Conservation (phyloP, 1,140 invertebrate species). For the Drosophila santomea region DNA sequence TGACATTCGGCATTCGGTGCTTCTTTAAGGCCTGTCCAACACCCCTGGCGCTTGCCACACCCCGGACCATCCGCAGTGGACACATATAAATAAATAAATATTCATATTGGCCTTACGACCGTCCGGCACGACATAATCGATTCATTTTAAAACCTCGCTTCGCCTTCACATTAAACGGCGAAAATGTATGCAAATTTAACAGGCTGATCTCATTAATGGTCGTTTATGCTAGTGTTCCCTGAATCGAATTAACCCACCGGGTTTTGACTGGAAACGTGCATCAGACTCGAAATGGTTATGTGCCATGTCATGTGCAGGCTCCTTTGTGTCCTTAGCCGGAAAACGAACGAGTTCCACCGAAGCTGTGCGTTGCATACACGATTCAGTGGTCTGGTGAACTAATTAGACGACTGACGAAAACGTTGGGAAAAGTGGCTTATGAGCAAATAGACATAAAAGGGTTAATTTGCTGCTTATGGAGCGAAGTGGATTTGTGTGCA, state of each 20-base stretch:
- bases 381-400: conserved; percentile 29
- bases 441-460: conserved; percentile 15
- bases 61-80: conserved; percentile 41
- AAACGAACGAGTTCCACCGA: conserved; percentile 29
- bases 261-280: conserved; percentile 4
- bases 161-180: conserved; percentile 11
- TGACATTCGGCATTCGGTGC: conserved; percentile 49
- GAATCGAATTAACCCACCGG: conserved; percentile 34
- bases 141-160: conserved; percentile 27
- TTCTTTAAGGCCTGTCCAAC: conserved; percentile 21
- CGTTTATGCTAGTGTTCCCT: conserved; percentile 14
- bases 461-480: conserved; percentile 22
- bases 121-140: conserved; percentile 33
- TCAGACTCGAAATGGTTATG: no score
- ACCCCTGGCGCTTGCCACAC: conserved; percentile 13
- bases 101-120: conserved; percentile 38
- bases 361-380: conserved; percentile 34
- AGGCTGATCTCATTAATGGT: conserved; percentile 16
- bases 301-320: conserved; percentile 28
- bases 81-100: conserved; percentile 56
- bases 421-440: conserved; percentile 4
- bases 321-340: conserved; percentile 24
- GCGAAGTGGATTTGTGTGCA: not conserved
- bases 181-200: conserved; percentile 18
- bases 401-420: conserved; percentile 35